A percentile compares a stretch with the other conserved stretches of the same genome.
phyloP scores from a whole-genome alignment of 2,113 vertebrate species.

The Urocolius indicus region DNA sequence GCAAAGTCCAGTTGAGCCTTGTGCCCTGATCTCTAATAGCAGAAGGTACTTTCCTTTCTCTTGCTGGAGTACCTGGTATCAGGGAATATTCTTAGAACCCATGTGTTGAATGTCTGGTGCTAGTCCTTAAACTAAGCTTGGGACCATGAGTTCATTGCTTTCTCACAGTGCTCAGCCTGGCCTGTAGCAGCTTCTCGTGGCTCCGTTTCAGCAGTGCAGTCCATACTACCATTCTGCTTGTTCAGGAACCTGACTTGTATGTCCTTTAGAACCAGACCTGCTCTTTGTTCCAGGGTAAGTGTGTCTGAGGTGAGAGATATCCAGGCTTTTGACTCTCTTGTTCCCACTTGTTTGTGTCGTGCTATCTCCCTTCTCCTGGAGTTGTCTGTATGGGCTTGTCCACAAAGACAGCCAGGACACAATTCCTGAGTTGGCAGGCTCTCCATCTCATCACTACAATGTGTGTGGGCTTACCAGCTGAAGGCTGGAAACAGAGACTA shows the following conservation, averaged over 20 bases:
- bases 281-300: neutral
- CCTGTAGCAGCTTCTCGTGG: neutral
- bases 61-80: neutral
- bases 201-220: neutral
- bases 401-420: neutral
- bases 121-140: neutral
- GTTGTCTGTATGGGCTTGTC: neutral
- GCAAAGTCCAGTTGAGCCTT: neutral
- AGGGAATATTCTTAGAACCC: neutral
- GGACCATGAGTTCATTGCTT: neutral
- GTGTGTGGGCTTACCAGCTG: neutral
- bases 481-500: neutral
- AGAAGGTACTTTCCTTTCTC: neutral
- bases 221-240: neutral
- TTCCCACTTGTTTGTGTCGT: neutral
- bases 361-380: neutral
- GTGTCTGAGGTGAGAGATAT: neutral
- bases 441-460: neutral
- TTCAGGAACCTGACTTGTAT: neutral
- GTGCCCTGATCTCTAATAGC: neutral
- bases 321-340: neutral
- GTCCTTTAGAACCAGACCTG: neutral
- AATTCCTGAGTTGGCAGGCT: neutral
- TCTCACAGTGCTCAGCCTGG: neutral
- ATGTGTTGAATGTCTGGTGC: neutral